A percentile compares a stretch with the other conserved stretches of the same genome.
phyloP scores from a whole-genome alignment of 2,888 invertebrate species.

The Kryphioiulus occultus region DNA sequence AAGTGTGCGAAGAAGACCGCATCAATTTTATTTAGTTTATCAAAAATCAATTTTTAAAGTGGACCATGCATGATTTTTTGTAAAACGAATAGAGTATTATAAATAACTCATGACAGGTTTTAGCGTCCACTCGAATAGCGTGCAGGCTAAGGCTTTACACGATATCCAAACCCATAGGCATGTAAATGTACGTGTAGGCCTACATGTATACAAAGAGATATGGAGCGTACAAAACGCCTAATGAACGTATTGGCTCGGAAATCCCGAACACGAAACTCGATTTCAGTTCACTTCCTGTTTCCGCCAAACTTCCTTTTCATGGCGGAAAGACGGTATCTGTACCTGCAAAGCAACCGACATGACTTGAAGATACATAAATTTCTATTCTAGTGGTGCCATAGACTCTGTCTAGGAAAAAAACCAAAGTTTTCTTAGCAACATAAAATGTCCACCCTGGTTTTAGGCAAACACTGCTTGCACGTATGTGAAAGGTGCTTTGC shows the following conservation, averaged over 20 bases:
- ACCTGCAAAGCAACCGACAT: not conserved
- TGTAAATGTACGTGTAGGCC: not conserved
- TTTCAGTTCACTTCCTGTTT: slow-evolving; percentile 9
- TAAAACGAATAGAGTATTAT: not conserved
- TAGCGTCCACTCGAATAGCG: not conserved
- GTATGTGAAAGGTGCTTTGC: no score
- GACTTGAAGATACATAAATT: no score
- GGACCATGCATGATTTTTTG: not conserved
- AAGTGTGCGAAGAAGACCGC: no score
- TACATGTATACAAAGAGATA: not conserved
- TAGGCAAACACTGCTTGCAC: no score
- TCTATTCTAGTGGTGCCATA: no score
- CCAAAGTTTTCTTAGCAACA: no score
- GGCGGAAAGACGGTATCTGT: not conserved
- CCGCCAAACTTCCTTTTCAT: not conserved
- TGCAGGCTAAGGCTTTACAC: not conserved
- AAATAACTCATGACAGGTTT: not conserved
- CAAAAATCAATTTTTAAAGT: not conserved
- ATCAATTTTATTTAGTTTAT: no score
- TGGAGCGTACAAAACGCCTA: not conserved
- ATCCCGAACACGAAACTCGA: not conserved
- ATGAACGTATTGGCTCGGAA: not conserved
- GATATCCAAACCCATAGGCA: not conserved
- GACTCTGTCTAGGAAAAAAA: no score
- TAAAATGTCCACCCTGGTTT: no score